A percentile compares a stretch with the other conserved stretches of the same genome.
Conservation (phyloP, 2,888 invertebrate genomes). For the Dermolepida albohirtum region DNA sequence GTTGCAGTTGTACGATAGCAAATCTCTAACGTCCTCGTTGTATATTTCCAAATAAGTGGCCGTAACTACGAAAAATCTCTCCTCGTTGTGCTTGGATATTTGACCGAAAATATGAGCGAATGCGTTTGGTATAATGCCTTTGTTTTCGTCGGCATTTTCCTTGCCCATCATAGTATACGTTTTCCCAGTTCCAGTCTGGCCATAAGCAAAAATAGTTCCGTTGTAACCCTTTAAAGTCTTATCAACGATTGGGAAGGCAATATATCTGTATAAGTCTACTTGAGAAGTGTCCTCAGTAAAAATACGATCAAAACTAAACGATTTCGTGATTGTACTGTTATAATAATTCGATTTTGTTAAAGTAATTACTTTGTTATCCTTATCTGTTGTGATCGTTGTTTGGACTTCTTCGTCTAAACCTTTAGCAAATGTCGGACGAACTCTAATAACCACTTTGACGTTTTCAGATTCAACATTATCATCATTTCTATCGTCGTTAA, state of each 20-base stretch:
- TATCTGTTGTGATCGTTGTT: slow-evolving; percentile 76
- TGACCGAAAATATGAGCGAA: slow-evolving; percentile 98
- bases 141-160: slow-evolving; percentile 82
- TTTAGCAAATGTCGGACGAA: slow-evolving; percentile 87
- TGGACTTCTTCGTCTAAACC: slow-evolving; percentile 68
- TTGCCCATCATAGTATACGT: slow-evolving; percentile 97
- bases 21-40: slow-evolving; percentile 96
- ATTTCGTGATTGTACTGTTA: slow-evolving; percentile 78
- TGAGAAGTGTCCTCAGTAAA: slow-evolving; percentile 86
- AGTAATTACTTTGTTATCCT: slow-evolving; percentile 77
- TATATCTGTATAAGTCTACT: slow-evolving; percentile 92
- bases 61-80: slow-evolving; percentile 89
- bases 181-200: slow-evolving; percentile 95
- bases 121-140: slow-evolving; percentile 96
- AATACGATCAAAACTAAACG: slow-evolving; percentile 92
- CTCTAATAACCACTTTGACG: slow-evolving; percentile 94
- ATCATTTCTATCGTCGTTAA: too few species aligned
- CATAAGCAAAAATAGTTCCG: slow-evolving; percentile 88
- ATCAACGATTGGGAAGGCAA: slow-evolving; percentile 94
- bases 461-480: slow-evolving; percentile 71
- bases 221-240: slow-evolving; percentile 95
- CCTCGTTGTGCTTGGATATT: slow-evolving; percentile 85
- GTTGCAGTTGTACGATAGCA: slow-evolving; percentile 75
- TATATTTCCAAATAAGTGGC: slow-evolving; percentile 98
- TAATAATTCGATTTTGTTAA: slow-evolving; percentile 73